A percentile compares a stretch with the other conserved stretches of the same genome.
These are phyloP conservation scores for Masticophis lateralis DNA, from an alignment of 2,797 vertebrate species.

Conservation along the genomic window DNA sequence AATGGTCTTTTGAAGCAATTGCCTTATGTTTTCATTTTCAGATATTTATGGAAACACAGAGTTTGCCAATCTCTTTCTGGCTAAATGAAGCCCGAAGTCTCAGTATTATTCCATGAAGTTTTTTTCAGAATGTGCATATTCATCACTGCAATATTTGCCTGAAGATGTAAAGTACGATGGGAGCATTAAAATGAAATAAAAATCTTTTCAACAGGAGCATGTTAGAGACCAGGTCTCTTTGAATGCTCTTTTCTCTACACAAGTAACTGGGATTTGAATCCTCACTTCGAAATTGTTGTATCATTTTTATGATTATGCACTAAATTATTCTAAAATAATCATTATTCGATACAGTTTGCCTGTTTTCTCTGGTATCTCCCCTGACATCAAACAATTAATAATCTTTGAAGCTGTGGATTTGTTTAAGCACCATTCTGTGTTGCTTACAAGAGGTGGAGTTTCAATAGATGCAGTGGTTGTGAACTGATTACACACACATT, in stretches of 20 bases:
- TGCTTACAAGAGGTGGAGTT: neutral
- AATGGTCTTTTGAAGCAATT: neutral
- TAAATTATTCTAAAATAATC: neutral
- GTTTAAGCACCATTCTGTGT: neutral
- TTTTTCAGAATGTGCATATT: slow-evolving; percentile 80
- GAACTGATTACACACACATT: too few species aligned
- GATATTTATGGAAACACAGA: slow-evolving; percentile 83
- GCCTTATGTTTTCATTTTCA: slow-evolving; percentile 48
- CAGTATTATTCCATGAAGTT: slow-evolving; percentile 82
- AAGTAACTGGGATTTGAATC: neutral
- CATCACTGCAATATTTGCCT: slow-evolving; percentile 83
- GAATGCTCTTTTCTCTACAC: too few species aligned
- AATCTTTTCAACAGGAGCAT: neutral
- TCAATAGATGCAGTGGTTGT: too few species aligned
- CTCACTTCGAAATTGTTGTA: neutral
- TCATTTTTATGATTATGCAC: neutral
- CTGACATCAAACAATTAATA: too few species aligned
- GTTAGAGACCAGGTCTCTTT: neutral
- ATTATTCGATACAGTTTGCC: too few species aligned
- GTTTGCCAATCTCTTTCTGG: slow-evolving; percentile 79
- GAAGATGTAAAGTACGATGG: slow-evolving; percentile 81
- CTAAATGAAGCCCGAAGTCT: slow-evolving; percentile 76
- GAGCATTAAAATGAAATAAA: neutral
- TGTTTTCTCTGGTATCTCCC: too few species aligned
- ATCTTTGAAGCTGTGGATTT: slow-evolving; percentile 70